Percentiles rank a stretch among this genome's conserved stretches.
These are phyloP conservation scores for Platycheirus albimanus DNA, from an alignment of 2,888 invertebrate species.

Conservation along the genomic window DNA sequence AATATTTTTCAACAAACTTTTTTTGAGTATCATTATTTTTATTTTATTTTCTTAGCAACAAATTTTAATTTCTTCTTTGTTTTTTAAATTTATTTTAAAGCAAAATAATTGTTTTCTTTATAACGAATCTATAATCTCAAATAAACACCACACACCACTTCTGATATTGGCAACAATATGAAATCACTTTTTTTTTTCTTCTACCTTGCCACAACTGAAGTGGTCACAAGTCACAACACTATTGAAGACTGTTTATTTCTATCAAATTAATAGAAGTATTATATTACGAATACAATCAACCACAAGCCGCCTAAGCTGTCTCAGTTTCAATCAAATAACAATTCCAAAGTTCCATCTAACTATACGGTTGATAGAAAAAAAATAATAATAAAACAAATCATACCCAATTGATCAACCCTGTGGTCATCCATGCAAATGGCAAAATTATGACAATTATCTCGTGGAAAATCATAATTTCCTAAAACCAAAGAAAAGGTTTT, in stretches of 20 bases:
- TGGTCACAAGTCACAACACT: conserved; percentile 60
- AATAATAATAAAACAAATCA: conserved; percentile 55
- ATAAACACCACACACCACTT: conserved; percentile 19
- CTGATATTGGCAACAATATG: conserved; percentile 54
- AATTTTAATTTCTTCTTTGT: conserved; percentile 52
- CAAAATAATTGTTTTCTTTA: too few relatives aligned
- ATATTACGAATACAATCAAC: conserved; percentile 52
- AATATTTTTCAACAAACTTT: conserved; percentile 53
- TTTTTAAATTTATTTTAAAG: conserved; percentile 59
- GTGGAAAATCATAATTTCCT: conserved; percentile 72
- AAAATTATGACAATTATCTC: conserved; percentile 72
- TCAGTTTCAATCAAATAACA: conserved; percentile 52
- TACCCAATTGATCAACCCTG: conserved; percentile 60
- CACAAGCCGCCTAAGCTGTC: conserved; percentile 25
- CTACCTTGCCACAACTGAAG: conserved; percentile 65
- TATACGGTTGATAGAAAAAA: conserved; percentile 45
- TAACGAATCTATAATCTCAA: background rate
- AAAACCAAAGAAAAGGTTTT: conserved; percentile 65
- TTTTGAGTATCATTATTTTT: conserved; percentile 51
- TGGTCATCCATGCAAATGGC: conserved; percentile 68
- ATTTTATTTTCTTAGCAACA: conserved; percentile 11
- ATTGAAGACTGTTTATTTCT: conserved; percentile 60
- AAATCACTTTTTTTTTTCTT: conserved; percentile 10
- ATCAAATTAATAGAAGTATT: conserved; percentile 56
- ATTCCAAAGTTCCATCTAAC: conserved; percentile 45